Evolutionary conservation across 2,113 vertebrate genomes (phyloP).

Genomic region (Megatriorchis doriae): DNA sequence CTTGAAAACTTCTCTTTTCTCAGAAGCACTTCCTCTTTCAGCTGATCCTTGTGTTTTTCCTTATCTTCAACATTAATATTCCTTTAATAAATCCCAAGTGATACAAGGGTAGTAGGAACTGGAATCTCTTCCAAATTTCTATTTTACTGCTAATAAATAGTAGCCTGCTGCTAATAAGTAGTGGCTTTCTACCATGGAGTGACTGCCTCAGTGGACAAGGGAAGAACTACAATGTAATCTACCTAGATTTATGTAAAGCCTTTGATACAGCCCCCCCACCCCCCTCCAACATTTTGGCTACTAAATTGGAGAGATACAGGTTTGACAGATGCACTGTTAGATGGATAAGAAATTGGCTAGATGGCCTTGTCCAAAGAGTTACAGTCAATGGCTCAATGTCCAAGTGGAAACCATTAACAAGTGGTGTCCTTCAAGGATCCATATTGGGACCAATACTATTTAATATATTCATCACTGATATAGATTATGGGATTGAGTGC

Average conservation of each 20-base stretch:
- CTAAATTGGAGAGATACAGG: background rate
- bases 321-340: background rate
- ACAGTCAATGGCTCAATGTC: background rate
- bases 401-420: background rate
- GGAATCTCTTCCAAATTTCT: background rate
- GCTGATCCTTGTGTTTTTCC: background rate
- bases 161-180: background rate
- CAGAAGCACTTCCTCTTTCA: background rate
- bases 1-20: background rate
- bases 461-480: background rate
- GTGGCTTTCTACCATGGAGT: background rate
- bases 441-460: background rate
- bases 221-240: background rate
- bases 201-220: background rate
- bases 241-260: background rate
- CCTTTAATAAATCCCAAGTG: background rate
- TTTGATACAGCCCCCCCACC: background rate
- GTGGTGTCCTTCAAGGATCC: background rate
- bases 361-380: background rate
- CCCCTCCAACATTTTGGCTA: background rate
- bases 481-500: background rate
- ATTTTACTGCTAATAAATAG: background rate
- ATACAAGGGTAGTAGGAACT: background rate
- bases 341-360: background rate
- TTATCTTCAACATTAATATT: background rate